Evolutionary conservation across 2,797 vertebrate genomes (phyloP).

Genomic region (Clarias fuscus): DNA sequence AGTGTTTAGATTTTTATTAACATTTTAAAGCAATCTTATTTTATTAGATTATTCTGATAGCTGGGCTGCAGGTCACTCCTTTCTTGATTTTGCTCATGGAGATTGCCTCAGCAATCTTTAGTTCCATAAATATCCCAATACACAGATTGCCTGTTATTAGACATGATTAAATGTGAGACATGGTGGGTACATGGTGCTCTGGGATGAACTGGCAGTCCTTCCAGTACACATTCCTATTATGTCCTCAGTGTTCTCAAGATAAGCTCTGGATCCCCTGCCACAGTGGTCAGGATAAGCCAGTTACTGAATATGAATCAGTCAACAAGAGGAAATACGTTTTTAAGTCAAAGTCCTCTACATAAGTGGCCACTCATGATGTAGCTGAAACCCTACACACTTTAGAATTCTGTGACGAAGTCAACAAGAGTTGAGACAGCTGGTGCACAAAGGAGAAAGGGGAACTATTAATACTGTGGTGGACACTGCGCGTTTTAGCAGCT

Average conservation of each 20-base stretch:
- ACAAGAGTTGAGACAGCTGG: neutral
- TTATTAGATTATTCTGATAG: neutral
- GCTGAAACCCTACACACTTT: neutral
- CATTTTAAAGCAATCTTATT: neutral
- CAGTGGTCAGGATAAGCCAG: too few species aligned
- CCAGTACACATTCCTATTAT: neutral
- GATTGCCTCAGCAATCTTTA: neutral
- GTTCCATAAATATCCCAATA: neutral
- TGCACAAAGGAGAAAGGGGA: neutral
- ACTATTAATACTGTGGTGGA: constrained; percentile 1
- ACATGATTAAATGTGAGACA: neutral
- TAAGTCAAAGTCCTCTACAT: neutral
- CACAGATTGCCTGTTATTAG: too few species aligned
- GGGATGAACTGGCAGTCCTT: neutral
- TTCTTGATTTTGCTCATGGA: neutral
- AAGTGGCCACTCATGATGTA: neutral
- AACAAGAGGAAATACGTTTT: neutral
- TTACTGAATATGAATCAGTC: neutral
- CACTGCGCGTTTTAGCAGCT: constrained; percentile 15
- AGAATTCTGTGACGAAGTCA: neutral
- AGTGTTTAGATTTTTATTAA: neutral
- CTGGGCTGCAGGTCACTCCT: neutral
- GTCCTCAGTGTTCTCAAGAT: neutral
- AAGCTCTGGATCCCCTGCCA: neutral
- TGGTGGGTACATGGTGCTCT: neutral